phyloP scores from a whole-genome alignment of 2,888 invertebrate genomes.

The Conus canariensis region DNA sequence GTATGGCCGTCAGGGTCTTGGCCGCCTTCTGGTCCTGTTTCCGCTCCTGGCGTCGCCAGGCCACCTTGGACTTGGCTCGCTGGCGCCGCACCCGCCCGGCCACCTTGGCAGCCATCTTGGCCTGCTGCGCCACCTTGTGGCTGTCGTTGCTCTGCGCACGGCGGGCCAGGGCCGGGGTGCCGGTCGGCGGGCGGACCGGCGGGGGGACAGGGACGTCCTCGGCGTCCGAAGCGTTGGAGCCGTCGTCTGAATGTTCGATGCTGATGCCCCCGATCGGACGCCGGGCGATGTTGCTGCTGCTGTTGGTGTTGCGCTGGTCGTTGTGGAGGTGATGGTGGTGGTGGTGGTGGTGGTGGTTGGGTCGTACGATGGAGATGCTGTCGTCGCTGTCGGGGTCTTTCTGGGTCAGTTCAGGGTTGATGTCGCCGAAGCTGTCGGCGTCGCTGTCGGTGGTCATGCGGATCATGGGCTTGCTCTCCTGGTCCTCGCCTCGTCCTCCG shows the following conservation, averaged over 20 bases:
- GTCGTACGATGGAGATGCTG: slow-evolving; percentile 35
- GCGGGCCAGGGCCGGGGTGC: slow-evolving; percentile 71
- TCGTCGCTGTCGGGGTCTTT: slow-evolving; percentile 44
- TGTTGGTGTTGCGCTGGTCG: background rate
- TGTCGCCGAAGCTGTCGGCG: slow-evolving; percentile 56
- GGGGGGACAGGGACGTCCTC: slow-evolving; percentile 38
- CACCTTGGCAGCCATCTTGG: slow-evolving; percentile 67
- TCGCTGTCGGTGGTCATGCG: slow-evolving; percentile 76
- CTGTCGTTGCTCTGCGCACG: slow-evolving; percentile 65
- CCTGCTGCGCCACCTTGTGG: slow-evolving; percentile 70
- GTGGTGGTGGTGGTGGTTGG: slow-evolving; percentile 48
- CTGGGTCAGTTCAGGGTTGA: slow-evolving; percentile 47
- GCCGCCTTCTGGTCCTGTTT: slow-evolving; percentile 98
- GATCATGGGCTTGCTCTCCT: slow-evolving; percentile 61
- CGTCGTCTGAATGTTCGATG: slow-evolving; percentile 1
- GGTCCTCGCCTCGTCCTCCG: slow-evolving; percentile 49
- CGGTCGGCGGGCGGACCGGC: slow-evolving; percentile 61
- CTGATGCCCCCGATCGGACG: background rate
- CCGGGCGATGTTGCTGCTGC: background rate
- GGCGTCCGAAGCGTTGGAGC: slow-evolving; percentile 14
- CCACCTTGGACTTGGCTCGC: slow-evolving; percentile 83
- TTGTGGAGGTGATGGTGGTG: slow-evolving; percentile 47
- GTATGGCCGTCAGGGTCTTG: slow-evolving; percentile 94
- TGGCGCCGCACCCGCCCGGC: slow-evolving; percentile 70
- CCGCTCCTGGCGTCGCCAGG: slow-evolving; percentile 87